These are phyloP conservation scores for Coremacera marginata DNA, from an alignment of 2,888 invertebrate genomes.

Conservation along the genomic window DNA sequence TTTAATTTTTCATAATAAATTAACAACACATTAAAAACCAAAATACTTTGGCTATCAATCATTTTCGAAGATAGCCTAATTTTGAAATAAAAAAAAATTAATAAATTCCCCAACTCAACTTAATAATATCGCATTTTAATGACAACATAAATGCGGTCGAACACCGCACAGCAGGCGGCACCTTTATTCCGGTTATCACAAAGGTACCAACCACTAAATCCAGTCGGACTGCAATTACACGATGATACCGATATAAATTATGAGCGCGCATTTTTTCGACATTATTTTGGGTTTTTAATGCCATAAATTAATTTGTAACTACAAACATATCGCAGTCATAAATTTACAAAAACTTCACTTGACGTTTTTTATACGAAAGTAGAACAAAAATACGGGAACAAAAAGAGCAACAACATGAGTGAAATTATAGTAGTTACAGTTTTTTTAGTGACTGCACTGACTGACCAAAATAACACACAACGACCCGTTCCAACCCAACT, in stretches of 20 bases:
- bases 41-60: no score
- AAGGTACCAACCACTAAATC: no score
- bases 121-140: constrained; percentile 17
- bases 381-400: background rate
- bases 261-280: background rate
- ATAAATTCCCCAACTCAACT: background rate
- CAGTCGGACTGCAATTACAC: no score
- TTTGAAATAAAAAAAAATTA: background rate
- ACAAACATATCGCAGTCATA: constrained; percentile 23
- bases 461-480: background rate
- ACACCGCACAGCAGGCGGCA: no score
- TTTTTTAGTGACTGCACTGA: background rate
- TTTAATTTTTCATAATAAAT: no score
- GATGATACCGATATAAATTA: constrained; percentile 4
- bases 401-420: constrained; percentile 1
- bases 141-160: background rate
- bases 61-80: no score
- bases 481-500: background rate
- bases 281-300: constrained; percentile 11
- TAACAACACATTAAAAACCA: no score
- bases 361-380: no score
- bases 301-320: constrained; percentile 38
- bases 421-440: background rate
- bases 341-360: constrained; percentile 22
- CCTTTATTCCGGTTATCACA: no score